Evolutionary conservation across 2,797 vertebrate species (phyloP), one percentile per base, ranked within the genome.

Genomic region (Pterois miles): DNA sequence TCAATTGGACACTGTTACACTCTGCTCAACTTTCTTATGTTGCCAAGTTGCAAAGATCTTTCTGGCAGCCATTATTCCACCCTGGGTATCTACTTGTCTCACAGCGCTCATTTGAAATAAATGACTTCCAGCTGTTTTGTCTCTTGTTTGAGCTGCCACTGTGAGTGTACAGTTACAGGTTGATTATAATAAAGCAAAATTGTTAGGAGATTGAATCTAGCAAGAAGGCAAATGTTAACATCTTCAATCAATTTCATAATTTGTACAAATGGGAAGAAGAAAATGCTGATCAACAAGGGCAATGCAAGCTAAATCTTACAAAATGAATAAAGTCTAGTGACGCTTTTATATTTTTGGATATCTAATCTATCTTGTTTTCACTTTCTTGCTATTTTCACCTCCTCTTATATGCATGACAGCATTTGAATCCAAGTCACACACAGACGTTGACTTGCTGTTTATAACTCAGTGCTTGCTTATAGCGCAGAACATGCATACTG

Each of bases 101-200:
- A 12, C 34, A 53, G 43, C 2, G 10, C 72, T 74, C 65, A 54
- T 76, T 73, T 48, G 16, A 76, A 76, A 82, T 76, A 65, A 82
- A 82, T 70, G 8, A 64, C 63, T 57, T 82, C 71, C 66, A 74
- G 71, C 58, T 74, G 58, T 82, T 69, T 75, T 68, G 65, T 67
- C 8, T 68, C 71, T 74, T 74, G 65, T 80, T 78, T 65, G 54
- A 43, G 43, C 31, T 34, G 38, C 74, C 58, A 79, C 63, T 71
- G 36, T 33, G 50, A 78, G 54, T 3, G 3, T 27, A 54, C 22
- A 33, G 46, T 68, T 59, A 79, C 43, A 62, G 71, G 66, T 74
- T 75, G 29, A 66, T 56, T n/a, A 53, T 73, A 58, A 65, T 11
- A 25, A 33, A 59, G 40, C n/a, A 6, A 4, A 34, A 48, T n/a